Percentiles rank a stretch among this genome's conserved stretches.
These are phyloP conservation scores for Cyrtorhinus lividipennis DNA, from an alignment of 1,140 invertebrate species.

Conservation along the genomic window DNA sequence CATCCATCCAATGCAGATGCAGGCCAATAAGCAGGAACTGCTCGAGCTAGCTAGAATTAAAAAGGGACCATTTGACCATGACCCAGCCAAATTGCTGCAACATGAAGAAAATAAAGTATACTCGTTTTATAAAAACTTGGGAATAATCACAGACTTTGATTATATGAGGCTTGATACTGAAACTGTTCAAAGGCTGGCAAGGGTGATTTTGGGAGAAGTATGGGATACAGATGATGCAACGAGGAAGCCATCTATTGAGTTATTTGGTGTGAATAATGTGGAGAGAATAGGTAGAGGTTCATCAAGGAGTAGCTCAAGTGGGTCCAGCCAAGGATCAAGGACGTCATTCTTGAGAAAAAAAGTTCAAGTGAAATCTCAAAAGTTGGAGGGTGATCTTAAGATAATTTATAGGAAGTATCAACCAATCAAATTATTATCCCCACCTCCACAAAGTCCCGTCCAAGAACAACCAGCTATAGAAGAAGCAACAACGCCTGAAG, in stretches of 20 bases:
- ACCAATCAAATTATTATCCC: not conserved
- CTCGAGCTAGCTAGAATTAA: not conserved
- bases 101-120: not conserved
- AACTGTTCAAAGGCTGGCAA: constrained; percentile 5
- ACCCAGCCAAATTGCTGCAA: not conserved
- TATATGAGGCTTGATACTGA: constrained; percentile 3
- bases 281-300: not conserved
- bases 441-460: not conserved
- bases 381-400: not conserved
- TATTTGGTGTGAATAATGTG: constrained; percentile 3
- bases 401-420: not conserved
- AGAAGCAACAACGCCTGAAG: not conserved
- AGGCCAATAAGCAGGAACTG: not conserved
- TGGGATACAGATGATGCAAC: not conserved
- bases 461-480: not conserved
- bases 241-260: constrained; percentile 10
- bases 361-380: not conserved
- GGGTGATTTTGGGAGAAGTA: not conserved
- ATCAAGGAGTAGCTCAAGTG: not conserved
- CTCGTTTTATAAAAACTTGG: constrained; percentile 2
- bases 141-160: not conserved
- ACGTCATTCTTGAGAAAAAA: not conserved
- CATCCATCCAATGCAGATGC: not conserved
- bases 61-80: not conserved
- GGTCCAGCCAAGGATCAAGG: not conserved